A percentile compares a stretch with the other conserved stretches of the same genome.
Conservation (phyloP, 2,113 vertebrate species). For the Trichomycterus rosablanca region DNA sequence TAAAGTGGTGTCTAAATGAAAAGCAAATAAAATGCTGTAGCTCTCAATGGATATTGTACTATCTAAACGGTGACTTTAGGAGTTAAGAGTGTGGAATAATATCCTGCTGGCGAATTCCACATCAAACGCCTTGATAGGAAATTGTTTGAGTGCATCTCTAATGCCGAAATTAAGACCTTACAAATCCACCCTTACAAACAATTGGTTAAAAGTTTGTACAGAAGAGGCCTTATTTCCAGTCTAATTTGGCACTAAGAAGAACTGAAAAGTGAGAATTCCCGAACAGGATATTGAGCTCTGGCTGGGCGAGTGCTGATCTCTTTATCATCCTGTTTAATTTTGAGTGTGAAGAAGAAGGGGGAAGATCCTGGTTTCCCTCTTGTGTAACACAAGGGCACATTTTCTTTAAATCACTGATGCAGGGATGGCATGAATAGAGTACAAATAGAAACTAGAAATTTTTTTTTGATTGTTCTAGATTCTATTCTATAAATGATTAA, state of each 20-base stretch:
- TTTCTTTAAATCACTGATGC: conserved; percentile 61
- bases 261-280: conserved; percentile 37
- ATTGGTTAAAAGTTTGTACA: conserved; percentile 69
- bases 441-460: too few species aligned
- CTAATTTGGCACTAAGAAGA: conserved; percentile 2
- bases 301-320: conserved; percentile 54
- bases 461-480: too few species aligned
- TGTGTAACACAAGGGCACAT: conserved; percentile 73
- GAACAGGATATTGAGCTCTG: conserved; percentile 48
- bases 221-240: conserved; percentile 12
- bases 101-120: conserved; percentile 48
- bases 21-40: conserved; percentile 28
- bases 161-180: conserved; percentile 31
- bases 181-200: conserved; percentile 62
- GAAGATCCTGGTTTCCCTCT: conserved; percentile 69
- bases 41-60: conserved; percentile 19
- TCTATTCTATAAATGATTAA: too few species aligned
- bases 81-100: conserved; percentile 46
- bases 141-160: conserved; percentile 31
- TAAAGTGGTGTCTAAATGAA: conserved; percentile 48
- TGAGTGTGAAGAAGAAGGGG: conserved; percentile 79
- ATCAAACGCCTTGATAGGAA: neutral
- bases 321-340: conserved; percentile 43
- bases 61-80: conserved; percentile 25
- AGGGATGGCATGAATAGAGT: neutral